Percentiles rank a stretch among this genome's conserved stretches.
These are phyloP conservation scores for Toxonevra muliebris DNA, from an alignment of 2,888 invertebrate species.

Conservation along the genomic window DNA sequence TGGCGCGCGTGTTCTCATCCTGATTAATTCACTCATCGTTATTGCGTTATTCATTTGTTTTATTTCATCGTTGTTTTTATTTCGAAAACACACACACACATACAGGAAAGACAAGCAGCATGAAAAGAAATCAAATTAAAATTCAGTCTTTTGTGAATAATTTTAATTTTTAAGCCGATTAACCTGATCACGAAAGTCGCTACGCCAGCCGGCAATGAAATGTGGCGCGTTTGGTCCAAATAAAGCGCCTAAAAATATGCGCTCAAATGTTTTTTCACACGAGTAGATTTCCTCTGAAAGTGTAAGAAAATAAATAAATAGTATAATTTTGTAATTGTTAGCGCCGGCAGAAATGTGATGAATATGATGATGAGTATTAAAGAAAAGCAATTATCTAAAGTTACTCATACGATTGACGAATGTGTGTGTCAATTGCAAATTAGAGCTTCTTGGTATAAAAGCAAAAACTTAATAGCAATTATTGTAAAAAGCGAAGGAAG, in stretches of 20 bases:
- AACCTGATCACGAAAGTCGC: constrained; percentile 76
- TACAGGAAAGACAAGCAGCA: neutral
- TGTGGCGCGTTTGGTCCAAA: constrained; percentile 84
- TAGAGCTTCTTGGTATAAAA: no score
- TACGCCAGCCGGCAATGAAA: constrained; percentile 86
- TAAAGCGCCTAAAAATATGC: constrained; percentile 78
- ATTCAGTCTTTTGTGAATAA: neutral
- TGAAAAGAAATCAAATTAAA: neutral
- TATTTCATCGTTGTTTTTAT: neutral
- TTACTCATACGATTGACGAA: constrained; percentile 11
- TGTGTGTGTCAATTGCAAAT: neutral
- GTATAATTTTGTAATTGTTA: neutral
- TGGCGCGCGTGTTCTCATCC: constrained; percentile 80
- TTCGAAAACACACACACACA: neutral
- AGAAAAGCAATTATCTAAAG: neutral
- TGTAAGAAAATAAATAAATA: neutral
- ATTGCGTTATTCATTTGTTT: no score
- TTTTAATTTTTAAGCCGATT: constrained; percentile 30
- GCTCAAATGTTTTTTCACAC: constrained; percentile 74
- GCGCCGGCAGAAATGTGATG: neutral
- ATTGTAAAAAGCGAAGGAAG: no score
- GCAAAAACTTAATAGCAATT: no score
- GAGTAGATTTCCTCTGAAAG: constrained; percentile 68
- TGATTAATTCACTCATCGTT: constrained; percentile 49
- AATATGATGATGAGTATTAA: neutral